Conservation (phyloP, 2,797 vertebrate genomes). For the Anguilla obscura region DNA sequence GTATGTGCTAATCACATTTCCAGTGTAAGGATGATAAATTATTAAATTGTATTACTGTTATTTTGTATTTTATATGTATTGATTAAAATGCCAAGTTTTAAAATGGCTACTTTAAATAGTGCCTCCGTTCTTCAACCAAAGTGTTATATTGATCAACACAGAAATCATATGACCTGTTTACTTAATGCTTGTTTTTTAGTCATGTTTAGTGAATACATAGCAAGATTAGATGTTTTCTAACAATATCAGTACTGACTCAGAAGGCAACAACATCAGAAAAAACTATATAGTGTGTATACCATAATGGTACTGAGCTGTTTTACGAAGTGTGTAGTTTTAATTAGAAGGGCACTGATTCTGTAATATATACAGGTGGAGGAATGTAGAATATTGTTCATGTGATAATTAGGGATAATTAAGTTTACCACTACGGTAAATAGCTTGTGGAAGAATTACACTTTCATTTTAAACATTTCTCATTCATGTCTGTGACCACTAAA, state of each 20-base stretch:
- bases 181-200: neutral
- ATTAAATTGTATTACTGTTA: neutral
- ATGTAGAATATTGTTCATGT: neutral
- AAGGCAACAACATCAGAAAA: neutral
- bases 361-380: neutral
- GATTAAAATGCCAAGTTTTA: neutral
- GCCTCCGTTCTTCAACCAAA: neutral
- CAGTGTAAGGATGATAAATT: neutral
- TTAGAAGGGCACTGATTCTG: neutral
- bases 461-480: neutral
- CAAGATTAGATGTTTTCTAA: neutral
- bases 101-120: neutral
- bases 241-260: neutral
- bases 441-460: neutral
- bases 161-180: neutral
- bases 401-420: neutral
- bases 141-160: neutral
- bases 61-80: neutral
- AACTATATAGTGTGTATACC: neutral
- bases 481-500: neutral
- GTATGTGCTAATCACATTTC: neutral
- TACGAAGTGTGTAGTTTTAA: neutral
- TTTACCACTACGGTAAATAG: neutral
- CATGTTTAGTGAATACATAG: constrained; percentile 14
- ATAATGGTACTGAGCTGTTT: neutral